Percentiles rank a stretch among this genome's conserved stretches.
These are phyloP conservation scores for Caenorhabditis afra DNA, from an alignment of 2,888 invertebrate genomes.

Conservation along the genomic window DNA sequence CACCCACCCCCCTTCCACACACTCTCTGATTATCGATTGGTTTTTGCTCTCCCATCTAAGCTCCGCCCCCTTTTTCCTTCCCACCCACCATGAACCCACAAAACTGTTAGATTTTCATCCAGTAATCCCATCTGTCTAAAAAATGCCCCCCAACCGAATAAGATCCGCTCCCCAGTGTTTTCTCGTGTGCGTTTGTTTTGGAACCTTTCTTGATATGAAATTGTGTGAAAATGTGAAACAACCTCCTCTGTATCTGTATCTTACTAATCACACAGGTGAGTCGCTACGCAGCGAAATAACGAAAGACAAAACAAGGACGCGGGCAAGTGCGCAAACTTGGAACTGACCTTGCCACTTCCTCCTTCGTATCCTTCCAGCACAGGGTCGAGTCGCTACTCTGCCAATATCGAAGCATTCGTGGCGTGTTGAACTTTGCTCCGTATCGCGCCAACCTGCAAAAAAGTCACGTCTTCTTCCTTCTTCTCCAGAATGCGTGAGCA, in stretches of 20 bases:
- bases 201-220: conserved; percentile 39
- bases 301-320: no score
- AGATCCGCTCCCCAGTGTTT: conserved; percentile 20
- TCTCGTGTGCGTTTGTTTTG: conserved; percentile 27
- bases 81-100: background rate
- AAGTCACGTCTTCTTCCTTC: background rate
- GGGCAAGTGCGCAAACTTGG: no score
- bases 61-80: conserved; percentile 8
- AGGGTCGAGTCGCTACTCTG: no score
- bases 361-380: no score
- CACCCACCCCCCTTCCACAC: background rate
- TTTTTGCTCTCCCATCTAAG: conserved; percentile 38
- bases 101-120: conserved; percentile 21
- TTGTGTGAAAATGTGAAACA: conserved; percentile 28
- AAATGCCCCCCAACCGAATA: background rate
- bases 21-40: conserved; percentile 35
- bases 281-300: conserved; percentile 14
- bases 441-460: no score
- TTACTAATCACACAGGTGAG: conserved; percentile 4
- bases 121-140: background rate
- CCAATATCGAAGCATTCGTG: no score
- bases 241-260: conserved; percentile 3
- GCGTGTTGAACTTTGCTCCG: no score
- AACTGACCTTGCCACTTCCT: no score
- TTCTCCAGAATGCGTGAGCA: conserved; percentile 4